Percentiles rank a stretch among this genome's conserved stretches.
phyloP scores from a whole-genome alignment of 2,113 vertebrate species.

The Cichladusa arquata region DNA sequence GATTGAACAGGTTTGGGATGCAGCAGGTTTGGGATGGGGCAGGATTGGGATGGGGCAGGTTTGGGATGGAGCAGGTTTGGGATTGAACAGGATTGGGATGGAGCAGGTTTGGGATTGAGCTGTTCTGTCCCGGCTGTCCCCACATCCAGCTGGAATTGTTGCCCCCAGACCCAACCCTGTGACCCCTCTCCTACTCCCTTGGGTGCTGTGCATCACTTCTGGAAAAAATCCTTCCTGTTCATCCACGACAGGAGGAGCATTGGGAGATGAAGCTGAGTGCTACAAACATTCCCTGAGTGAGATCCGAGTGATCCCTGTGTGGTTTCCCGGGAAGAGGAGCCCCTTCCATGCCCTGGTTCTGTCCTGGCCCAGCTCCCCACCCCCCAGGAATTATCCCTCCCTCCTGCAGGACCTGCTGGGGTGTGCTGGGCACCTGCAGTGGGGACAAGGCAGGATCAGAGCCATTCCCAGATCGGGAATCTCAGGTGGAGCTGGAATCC shows the following conservation, averaged over 20 bases:
- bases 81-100: neutral
- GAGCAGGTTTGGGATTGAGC: neutral
- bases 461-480: accelerated
- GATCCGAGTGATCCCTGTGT: accelerated
- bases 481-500: neutral
- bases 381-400: accelerated
- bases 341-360: neutral
- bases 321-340: neutral
- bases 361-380: neutral
- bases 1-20: no score
- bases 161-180: accelerated
- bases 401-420: neutral
- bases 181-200: neutral
- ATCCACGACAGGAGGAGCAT: neutral
- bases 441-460: neutral
- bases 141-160: neutral
- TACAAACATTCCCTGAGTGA: neutral
- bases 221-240: neutral
- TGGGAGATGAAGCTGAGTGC: neutral
- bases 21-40: no score
- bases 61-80: no score
- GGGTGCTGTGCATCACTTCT: neutral
- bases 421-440: accelerated
- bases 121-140: neutral
- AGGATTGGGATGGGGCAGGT: no score